Evolutionary conservation across 2,797 vertebrate species (phyloP), one percentile per base, ranked within the genome.

Genomic region (Okamejei kenojei): DNA sequence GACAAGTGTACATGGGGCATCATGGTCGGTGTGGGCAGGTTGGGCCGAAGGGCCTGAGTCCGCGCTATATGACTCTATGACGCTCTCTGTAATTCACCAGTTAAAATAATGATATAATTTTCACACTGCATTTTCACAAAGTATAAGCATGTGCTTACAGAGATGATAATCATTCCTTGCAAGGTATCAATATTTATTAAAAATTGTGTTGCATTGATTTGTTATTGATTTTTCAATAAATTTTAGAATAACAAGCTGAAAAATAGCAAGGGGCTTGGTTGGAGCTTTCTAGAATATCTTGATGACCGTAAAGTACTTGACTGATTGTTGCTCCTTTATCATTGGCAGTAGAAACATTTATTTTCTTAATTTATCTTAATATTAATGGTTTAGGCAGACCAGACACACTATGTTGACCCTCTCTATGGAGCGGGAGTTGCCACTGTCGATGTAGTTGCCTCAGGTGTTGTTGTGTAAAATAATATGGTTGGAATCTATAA

Each of bases 371-470:
- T 29, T 54, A 35, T 7, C 73, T 76, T 7, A 54, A 92, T 29
- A 23, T 29, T 92, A 76, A 58, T 58, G 38, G 23, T 73, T 38
- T 76, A 54, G n/a, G 32, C 71, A 74, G 71, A 76, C 23, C 45
- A 92, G 38, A 92, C 11, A 26, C 35, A 92, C 58, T 38, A 38
- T 58, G 90, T 71, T 76, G 26, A 45, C 90, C 90, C 90, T 74
- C 35, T 76, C 90, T 58, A 17, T 58, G 26, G 90, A 76, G 38
- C 71, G 29, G 23, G 38, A 17, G 90, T 17, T 23, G 71, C 58
- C 26, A 54, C 4, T 76, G 45, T 38, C n/a, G 29, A 58, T 74
- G 23, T 13, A 21, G 71, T 92, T 74, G 38, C 71, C 90, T 38
- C 38, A 54, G 71, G 90, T 92, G 38, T 76, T 92, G 4, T 76